Percentiles rank a stretch among this genome's conserved stretches.
phyloP scores from a whole-genome alignment of 1,140 invertebrate species.

The Cheumatopsyche charites region DNA sequence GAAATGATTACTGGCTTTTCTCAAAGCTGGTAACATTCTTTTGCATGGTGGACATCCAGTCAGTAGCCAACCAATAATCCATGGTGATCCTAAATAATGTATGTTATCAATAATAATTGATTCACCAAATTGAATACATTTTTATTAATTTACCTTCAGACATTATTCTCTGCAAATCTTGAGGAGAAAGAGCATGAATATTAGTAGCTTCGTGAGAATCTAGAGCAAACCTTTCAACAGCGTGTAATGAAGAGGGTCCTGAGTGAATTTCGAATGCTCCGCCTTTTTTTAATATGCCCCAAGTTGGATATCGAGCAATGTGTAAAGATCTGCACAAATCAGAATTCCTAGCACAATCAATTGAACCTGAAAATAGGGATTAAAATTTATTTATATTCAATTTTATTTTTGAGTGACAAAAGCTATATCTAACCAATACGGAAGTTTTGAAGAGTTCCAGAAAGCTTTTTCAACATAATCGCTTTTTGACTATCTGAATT shows the following conservation, averaged over 20 bases:
- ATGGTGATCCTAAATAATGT: constrained; percentile 57
- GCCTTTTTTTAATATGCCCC: constrained; percentile 72
- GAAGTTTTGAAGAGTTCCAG: constrained; percentile 64
- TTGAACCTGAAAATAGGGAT: constrained; percentile 56
- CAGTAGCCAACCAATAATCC: constrained; percentile 83
- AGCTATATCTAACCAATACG: constrained; percentile 65
- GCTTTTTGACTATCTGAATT: constrained; percentile 61
- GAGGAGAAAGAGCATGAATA: constrained; percentile 68
- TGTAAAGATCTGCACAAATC: constrained; percentile 63
- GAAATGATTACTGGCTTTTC: constrained; percentile 69
- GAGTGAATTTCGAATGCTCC: constrained; percentile 76
- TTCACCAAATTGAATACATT: neutral
- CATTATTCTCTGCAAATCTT: constrained; percentile 64
- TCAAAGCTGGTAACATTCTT: constrained; percentile 72
- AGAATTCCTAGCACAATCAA: constrained; percentile 66
- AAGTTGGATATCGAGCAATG: constrained; percentile 70
- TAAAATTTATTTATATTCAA: constrained; percentile 42
- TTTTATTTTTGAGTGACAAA: neutral
- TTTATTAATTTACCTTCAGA: constrained; percentile 51
- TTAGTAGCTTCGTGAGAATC: constrained; percentile 68
- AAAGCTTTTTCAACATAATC: constrained; percentile 66
- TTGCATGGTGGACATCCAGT: constrained; percentile 87
- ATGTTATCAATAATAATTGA: neutral
- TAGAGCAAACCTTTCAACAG: constrained; percentile 71
- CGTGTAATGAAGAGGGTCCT: constrained; percentile 68